Evolutionary conservation across 2,888 invertebrate genomes (phyloP), one percentile per base, ranked within the genome.

Genomic region (Platycheirus albimanus): DNA sequence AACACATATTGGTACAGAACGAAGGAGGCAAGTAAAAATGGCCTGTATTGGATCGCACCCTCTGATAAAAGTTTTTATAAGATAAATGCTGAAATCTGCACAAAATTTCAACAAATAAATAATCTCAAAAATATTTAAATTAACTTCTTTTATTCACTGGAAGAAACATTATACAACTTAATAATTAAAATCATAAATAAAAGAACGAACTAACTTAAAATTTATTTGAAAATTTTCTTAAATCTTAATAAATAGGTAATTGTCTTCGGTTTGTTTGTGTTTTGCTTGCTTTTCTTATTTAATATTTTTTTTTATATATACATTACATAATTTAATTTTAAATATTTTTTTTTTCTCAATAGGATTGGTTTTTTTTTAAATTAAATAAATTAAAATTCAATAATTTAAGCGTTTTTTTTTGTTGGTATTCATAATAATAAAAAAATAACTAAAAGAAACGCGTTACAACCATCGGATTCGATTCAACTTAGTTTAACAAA

Each of bases 141-240:
- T 76, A 76, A 72, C 56, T 69, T 72, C 78, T 74, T 83, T 83
- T 83, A 83, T 83, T 83, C 64, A 74, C 64, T 83, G 83, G 83
- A 83, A 83, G 83, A 83, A 72, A 69, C 78, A 78, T 78, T n/a
- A 61, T 83, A 83, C 77, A 77, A 43, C 67, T 71, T 76, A n/a
- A 71, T 0, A 63, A 24, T 38, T 56, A 52, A 45, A 58, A 20
- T 33, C 61, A 81, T 81, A 77, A 81, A 81, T 81, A 81, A 72
- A 77, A 81, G 63, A 63, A 52, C 54, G 54, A 36, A 71, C 13
- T 51, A 66, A 45, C 13, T 54, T 19, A 20, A 30, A 51, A 61
- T 70, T 52, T 51, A 47, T 64, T 69, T 38, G 19, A 78, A 56
- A n/a, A n/a, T 49, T 49, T 15, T 63, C 45, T 33, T 67, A 24